Base-by-base conservation (phyloP, 2,113 vertebrate species). In the Manacus vitellinus region DNA sequence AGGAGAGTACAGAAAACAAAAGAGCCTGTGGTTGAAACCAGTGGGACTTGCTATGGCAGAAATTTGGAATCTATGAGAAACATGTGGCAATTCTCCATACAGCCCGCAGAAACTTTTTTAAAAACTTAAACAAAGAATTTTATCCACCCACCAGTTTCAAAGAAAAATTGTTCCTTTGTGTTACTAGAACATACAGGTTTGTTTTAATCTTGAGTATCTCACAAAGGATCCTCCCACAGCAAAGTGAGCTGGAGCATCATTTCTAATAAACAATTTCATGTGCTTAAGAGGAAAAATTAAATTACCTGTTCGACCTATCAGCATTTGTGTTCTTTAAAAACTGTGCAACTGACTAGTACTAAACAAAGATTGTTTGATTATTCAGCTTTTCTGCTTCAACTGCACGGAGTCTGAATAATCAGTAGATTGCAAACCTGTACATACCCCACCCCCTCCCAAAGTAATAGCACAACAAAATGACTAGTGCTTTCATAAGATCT, bases 31-130 rank as follows among this genome's bases (percentile, higher is more conserved):
- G 97, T 95, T 97, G 93, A 65, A 96, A 96, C 77, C 95, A 81
- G 96, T 86, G 97, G 98, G 98, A 95, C 62, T 95, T 96, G 97
- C 98, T 97, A 96, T 97, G 98, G 98, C 96, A 98, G 98, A 98
- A 97, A 98, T 98, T 97, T 96, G 74, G 79, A 97, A 97, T 98
- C 96, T 98, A 97, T 98, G 98, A 98, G 90, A 98, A 96, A 97
- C 97, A 98, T 92, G 98, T 96, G 96, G 98, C 98, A 73, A 33
- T 44, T 79, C 27, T 96, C 98, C 98, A 97, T 58, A 81, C 66
- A 92, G 76, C 97, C 97, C 3, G 94, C 93, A 73, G 92, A 92
- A 72, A 85, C 77, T 7, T 89, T 88, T 94, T 85, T n/a, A 58
- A 76, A 83, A 92, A 78, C 82, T 65, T 72, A 89, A 96, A 81